These are phyloP conservation scores for Cordilura impudica DNA, from an alignment of 2,888 invertebrate species.

Conservation along the genomic window DNA sequence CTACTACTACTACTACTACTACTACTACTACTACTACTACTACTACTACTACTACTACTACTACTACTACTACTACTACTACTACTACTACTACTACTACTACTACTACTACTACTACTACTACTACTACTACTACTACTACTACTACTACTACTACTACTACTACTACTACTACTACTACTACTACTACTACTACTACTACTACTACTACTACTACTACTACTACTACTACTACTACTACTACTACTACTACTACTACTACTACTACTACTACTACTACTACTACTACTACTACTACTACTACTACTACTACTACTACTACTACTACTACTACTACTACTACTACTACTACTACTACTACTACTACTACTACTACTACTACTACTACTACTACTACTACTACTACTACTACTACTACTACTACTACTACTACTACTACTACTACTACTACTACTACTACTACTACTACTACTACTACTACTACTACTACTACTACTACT, in stretches of 20 bases:
- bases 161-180: slow-evolving; percentile 2
- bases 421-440: not conserved
- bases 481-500: not conserved
- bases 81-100: not conserved
- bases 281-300: not conserved
- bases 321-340: not conserved
- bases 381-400: not conserved
- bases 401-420: not conserved
- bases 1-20: not conserved
- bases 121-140: slow-evolving; percentile 4
- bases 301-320: not conserved
- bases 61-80: not conserved
- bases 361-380: not conserved
- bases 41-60: not conserved
- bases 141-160: not conserved
- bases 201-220: not conserved
- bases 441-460: not conserved
- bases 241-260: slow-evolving; percentile 4
- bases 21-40: not conserved
- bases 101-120: not conserved
- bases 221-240: slow-evolving; percentile 2
- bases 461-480: not conserved
- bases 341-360: slow-evolving; percentile 6
- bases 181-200: not conserved
- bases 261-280: not conserved